Conservation (phyloP, 2,888 invertebrate genomes). For the Eurytoma adleriae region DNA sequence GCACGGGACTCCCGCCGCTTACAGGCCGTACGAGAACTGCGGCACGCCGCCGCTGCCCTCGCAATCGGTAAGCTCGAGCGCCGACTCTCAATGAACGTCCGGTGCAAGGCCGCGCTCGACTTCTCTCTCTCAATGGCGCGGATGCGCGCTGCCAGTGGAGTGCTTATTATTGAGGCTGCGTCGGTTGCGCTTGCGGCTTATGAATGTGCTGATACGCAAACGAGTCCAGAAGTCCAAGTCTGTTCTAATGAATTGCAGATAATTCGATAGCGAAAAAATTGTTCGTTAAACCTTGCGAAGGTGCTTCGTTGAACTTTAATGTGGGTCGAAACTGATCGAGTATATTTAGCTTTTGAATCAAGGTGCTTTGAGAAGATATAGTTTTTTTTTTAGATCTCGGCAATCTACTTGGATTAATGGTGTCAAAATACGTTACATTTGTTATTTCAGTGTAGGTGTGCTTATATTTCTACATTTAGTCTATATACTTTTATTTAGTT, state of each 20-base stretch:
- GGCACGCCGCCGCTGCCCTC: slow-evolving; percentile 76
- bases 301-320: neutral
- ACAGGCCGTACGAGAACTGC: slow-evolving; percentile 62
- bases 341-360: neutral
- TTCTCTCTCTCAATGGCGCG: neutral
- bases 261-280: too few relatives aligned
- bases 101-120: neutral
- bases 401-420: neutral
- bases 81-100: neutral
- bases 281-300: neutral
- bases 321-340: neutral
- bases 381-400: neutral
- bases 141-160: neutral
- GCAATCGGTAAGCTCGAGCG: slow-evolving; percentile 80
- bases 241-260: too few relatives aligned
- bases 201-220: too few relatives aligned
- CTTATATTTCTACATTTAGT: too few relatives aligned
- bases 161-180: neutral
- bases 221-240: too few relatives aligned
- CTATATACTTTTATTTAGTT: too few relatives aligned
- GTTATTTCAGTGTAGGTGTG: too few relatives aligned
- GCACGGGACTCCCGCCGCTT: slow-evolving; percentile 59
- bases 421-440: neutral
- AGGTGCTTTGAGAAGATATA: neutral
- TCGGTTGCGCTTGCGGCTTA: neutral